Evolutionary conservation across 2,888 invertebrate species (phyloP), one percentile per base, ranked within the genome.

Genomic region (Chironomus riparius): DNA sequence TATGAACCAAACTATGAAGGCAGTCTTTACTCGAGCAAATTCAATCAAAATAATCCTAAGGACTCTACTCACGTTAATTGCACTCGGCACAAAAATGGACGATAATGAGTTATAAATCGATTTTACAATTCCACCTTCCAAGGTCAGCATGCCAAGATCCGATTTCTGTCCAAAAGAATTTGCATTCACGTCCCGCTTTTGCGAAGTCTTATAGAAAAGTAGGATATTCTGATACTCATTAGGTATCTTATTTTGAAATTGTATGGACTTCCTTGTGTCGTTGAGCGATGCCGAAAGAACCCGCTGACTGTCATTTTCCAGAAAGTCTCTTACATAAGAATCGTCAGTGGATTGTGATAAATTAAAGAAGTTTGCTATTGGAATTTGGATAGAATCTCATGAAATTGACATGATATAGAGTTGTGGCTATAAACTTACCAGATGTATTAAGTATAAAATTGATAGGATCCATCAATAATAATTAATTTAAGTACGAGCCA

Each of bases 61-160:
- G 7, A 10, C 28, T 10, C 38, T 38, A 38, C 38, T 38, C 28
- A 76, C 76, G n/a, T 68, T 76, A 13, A 76, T 15, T 18, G 76
- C 50, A 47, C 48, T 76, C 68, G 69, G 76, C 50, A 68, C 28
- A 69, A 69, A 76, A 69, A 69, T 68, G 12, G 76, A 76, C 78
- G 84, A 83, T 80, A 84, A 81, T 77, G 85, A 85, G 82, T 84
- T 84, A 80, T 84, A 84, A 82, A 84, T 84, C 80, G 84, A 84
- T 82, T 84, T 85, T 79, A 84, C 83, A 81, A 84, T 80, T 77
- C 84, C 85, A 79, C 85, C 84, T 80, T 84, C 84, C 70, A 84
- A 81, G 77, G 84, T 85, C 79, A 84, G 80, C 80, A 84, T 82
- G 79, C 84, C 84, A 80, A 84, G 80, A 13, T 62, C 62, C 2